Percentiles rank a stretch among this genome's conserved stretches.
phyloP scores from a whole-genome alignment of 2,113 vertebrate genomes.

The Melanocharis versteri region DNA sequence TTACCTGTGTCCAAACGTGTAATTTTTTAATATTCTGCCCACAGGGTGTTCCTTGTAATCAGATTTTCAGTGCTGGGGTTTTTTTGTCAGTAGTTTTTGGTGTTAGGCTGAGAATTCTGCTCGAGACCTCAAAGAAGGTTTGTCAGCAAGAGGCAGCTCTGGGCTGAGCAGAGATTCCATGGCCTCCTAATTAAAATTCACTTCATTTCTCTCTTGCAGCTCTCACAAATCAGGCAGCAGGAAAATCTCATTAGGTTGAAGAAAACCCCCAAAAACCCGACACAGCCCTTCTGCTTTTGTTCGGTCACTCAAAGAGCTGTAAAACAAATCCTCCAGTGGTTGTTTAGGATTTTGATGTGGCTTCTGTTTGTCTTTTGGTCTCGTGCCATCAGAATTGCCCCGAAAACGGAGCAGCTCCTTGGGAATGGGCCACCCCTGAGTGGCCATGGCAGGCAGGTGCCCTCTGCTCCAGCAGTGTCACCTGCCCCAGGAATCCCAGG shows the following conservation, averaged over 20 bases:
- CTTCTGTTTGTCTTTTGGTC: background rate
- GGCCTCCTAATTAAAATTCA: background rate
- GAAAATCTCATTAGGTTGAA: background rate
- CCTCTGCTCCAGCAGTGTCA: background rate
- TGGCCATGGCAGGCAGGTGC: background rate
- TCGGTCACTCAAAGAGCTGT: background rate
- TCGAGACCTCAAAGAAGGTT: background rate
- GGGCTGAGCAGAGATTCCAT: background rate
- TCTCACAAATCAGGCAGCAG: background rate
- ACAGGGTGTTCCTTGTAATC: background rate
- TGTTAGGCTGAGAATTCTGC: background rate
- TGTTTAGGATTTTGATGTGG: fast-evolving
- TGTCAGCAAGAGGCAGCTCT: background rate
- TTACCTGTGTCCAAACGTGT: fast-evolving
- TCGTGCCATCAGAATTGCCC: background rate
- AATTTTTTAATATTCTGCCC: background rate
- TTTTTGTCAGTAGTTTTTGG: no score
- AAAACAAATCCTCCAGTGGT: background rate
- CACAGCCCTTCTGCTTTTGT: background rate
- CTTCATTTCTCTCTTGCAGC: background rate
- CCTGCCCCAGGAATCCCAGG: fast-evolving
- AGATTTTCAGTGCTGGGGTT: background rate
- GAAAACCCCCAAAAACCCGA: fast-evolving
- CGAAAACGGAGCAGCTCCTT: background rate
- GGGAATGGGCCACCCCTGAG: background rate